Percentiles rank a stretch among this genome's conserved stretches.
Evolutionary conservation across 2,888 invertebrate species (phyloP).

Genomic region (Hipparchia semele): DNA sequence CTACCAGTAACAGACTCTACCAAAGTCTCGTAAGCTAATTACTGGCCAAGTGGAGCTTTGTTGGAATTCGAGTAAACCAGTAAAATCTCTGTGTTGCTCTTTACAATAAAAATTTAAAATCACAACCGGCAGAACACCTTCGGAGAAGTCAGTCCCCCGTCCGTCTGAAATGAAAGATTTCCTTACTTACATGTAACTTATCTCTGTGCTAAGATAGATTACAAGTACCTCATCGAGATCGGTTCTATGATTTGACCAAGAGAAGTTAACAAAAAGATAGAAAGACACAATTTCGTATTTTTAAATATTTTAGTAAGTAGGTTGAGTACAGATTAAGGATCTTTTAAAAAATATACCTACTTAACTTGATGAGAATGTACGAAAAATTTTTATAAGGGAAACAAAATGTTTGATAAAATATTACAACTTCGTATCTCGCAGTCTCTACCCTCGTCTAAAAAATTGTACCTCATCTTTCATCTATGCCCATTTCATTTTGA

Average conservation of each 20-base stretch:
- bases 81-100: too few relatives aligned
- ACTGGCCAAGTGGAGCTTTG: neutral
- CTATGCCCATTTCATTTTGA: conserved; percentile 13
- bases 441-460: conserved; percentile 9
- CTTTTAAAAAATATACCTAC: neutral
- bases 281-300: neutral
- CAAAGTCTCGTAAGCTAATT: conserved; percentile 2
- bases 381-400: neutral
- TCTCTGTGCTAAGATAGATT: neutral
- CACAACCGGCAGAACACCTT: too few relatives aligned
- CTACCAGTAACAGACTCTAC: conserved; percentile 6
- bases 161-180: neutral
- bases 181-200: neutral
- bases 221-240: neutral
- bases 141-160: too few relatives aligned
- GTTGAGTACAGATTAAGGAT: neutral
- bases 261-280: neutral
- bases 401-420: neutral
- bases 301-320: neutral
- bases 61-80: neutral
- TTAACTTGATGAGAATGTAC: neutral
- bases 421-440: conserved; percentile 16
- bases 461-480: conserved; percentile 18
- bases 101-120: too few relatives aligned
- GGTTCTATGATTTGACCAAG: neutral